These are phyloP conservation scores for Cherax quadricarinatus DNA, from an alignment of 1,140 invertebrate genomes.

Conservation along the genomic window DNA sequence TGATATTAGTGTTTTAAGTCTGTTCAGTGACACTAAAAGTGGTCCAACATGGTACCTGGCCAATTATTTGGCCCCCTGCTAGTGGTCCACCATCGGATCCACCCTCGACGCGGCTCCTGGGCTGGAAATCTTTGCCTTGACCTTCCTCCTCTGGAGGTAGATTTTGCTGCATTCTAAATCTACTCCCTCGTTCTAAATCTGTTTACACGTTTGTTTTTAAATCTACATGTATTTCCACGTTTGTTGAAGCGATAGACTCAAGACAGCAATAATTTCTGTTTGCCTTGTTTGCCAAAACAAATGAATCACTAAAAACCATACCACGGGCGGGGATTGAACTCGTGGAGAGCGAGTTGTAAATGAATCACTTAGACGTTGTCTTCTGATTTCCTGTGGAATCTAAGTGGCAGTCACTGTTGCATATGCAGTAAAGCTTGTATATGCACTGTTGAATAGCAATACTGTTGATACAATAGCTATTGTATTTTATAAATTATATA, in stretches of 20 bases:
- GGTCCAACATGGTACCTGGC: too few species aligned
- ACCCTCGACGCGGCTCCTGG: too few species aligned
- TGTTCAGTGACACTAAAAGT: too few species aligned
- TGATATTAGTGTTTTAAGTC: too few species aligned
- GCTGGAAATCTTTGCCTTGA: too few species aligned
- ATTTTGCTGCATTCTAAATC: conserved; percentile 19
- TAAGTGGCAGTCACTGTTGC: conserved; percentile 62
- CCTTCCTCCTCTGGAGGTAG: neutral
- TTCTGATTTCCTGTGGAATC: conserved; percentile 60
- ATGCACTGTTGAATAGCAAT: conserved; percentile 67
- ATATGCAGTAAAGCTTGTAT: conserved; percentile 67
- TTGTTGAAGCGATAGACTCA: conserved; percentile 28
- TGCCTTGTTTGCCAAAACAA: conserved; percentile 48
- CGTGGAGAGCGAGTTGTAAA: neutral
- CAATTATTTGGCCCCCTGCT: too few species aligned
- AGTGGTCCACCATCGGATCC: too few species aligned
- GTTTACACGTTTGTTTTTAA: neutral
- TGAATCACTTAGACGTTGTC: conserved; percentile 64
- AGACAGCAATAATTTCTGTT: conserved; percentile 68
- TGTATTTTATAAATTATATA: conserved; percentile 71
- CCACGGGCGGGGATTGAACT: too few species aligned
- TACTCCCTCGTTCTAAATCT: neutral
- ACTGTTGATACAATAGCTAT: conserved; percentile 67
- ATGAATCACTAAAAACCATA: conserved; percentile 49
- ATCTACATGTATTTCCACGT: neutral